Base-by-base conservation (phyloP, 2,888 invertebrate species). In the Drosophila kuntzei region DNA sequence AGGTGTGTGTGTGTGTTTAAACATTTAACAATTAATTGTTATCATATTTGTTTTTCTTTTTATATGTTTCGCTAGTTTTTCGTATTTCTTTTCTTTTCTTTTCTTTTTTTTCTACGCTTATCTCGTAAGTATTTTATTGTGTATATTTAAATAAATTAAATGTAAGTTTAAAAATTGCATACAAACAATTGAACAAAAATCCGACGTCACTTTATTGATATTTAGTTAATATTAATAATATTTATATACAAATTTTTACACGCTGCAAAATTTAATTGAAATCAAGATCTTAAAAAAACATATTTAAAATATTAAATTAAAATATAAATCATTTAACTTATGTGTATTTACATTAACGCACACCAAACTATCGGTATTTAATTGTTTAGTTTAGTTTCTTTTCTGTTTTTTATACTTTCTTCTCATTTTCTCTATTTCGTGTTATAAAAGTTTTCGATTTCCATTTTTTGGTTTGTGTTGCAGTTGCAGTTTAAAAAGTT, bases 191-290 rank as follows among this genome's bases (percentile, higher is more conserved):
- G 16, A 76, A 71, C 46, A 14, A 22, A 65, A 61, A 39, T 14
- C 9, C n/a, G 12, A 37, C 57, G 62, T 53, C 34, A 18, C 14
- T 51, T 58, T 58, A 43, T 57, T 64, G 61, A 66, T 29, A 69
- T 71, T 69, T 37, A 46, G 32, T 59, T 71, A 76, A 55, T 41
- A 37, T 43, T 69, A 61, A 66, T 55, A 29, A 68, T 60, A 65
- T 68, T 72, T 83, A 83, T 83, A 74, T 83, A 83, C 83, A 87
- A 77, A 74, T 85, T 79, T 87, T 62, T 83, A 88, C 76, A 80
- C 69, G 64, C 53, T 61, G 62, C 63, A 63, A 47, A 51, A 46
- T 43, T 65, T 44, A 20, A 39, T 18, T 11, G 49, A 76, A 51
- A n/a, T 32, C 32, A 32, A 32, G 5, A 1, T n/a, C 12, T 32